These are phyloP conservation scores for Anoncus sp. DNA, from an alignment of 2,888 invertebrate species.

Conservation along the genomic window DNA sequence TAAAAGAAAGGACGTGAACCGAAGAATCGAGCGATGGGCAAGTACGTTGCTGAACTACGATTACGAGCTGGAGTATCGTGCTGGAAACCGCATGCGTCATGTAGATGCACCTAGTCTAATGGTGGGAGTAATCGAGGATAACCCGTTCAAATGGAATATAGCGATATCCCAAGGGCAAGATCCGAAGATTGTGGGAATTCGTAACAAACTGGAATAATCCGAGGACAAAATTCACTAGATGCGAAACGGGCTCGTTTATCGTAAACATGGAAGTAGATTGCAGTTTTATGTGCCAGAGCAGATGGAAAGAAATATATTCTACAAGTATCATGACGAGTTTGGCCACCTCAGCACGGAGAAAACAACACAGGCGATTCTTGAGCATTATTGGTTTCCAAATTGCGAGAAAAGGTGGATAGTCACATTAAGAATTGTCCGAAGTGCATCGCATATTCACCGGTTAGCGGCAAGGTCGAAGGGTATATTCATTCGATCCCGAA, in stretches of 20 bases:
- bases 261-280: slow-evolving; percentile 38
- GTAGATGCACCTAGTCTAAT: slow-evolving; percentile 1
- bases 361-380: background rate
- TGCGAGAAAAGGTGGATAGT: background rate
- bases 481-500: slow-evolving; percentile 49
- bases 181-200: slow-evolving; percentile 21
- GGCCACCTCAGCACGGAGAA: background rate
- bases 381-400: background rate
- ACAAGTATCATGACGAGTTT: no score
- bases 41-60: no score
- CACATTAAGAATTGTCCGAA: slow-evolving; percentile 64
- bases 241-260: slow-evolving; percentile 53
- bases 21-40: slow-evolving; percentile 4
- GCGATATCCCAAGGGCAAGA: background rate
- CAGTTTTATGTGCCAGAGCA: no score
- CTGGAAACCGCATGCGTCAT: slow-evolving; percentile 7
- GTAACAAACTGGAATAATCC: slow-evolving; percentile 33
- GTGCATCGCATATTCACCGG: slow-evolving; percentile 60
- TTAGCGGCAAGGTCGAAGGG: slow-evolving; percentile 51
- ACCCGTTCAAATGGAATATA: slow-evolving; percentile 13
- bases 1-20: background rate
- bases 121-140: background rate
- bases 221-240: slow-evolving; percentile 46
- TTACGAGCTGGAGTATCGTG: slow-evolving; percentile 4
- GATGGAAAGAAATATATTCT: background rate